phyloP scores from a whole-genome alignment of 2,113 vertebrate genomes.

The Phalacrocorax aristotelis region DNA sequence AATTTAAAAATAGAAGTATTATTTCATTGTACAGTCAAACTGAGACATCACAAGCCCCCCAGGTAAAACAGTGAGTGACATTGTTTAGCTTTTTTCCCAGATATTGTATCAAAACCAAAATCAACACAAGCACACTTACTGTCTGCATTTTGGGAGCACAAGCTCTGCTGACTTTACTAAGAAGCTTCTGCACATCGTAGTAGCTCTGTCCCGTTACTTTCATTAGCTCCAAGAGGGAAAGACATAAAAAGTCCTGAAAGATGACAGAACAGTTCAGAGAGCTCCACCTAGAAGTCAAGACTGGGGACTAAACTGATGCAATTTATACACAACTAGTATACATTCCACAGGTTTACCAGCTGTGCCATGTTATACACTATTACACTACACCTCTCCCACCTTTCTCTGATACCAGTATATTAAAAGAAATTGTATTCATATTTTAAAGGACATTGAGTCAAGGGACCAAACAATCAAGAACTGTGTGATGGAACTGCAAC shows the following conservation, averaged over 20 bases:
- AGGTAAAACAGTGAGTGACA: neutral
- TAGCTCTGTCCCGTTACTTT: conserved; percentile 78
- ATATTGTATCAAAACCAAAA: neutral
- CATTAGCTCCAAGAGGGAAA: conserved; percentile 80
- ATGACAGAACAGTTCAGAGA: neutral
- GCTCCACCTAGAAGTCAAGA: neutral
- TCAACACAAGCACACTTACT: conserved; percentile 50
- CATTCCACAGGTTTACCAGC: neutral
- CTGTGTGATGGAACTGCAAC: neutral
- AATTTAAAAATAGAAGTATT: neutral
- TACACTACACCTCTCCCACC: neutral
- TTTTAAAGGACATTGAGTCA: neutral
- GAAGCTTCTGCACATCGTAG: conserved; percentile 72
- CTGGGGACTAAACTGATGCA: neutral
- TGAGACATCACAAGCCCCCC: neutral
- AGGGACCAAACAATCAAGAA: neutral
- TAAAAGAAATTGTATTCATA: neutral
- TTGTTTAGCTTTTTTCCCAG: neutral
- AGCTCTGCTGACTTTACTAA: conserved; percentile 73
- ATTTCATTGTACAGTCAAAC: neutral
- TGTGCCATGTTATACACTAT: neutral
- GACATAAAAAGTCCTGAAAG: conserved; percentile 79
- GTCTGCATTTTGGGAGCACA: conserved; percentile 82
- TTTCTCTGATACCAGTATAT: neutral
- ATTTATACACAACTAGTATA: neutral